A percentile compares a stretch with the other conserved stretches of the same genome.
These are phyloP conservation scores for Lepeophtheirus salmonis DNA, from an alignment of 1,140 invertebrate genomes.

Conservation along the genomic window DNA sequence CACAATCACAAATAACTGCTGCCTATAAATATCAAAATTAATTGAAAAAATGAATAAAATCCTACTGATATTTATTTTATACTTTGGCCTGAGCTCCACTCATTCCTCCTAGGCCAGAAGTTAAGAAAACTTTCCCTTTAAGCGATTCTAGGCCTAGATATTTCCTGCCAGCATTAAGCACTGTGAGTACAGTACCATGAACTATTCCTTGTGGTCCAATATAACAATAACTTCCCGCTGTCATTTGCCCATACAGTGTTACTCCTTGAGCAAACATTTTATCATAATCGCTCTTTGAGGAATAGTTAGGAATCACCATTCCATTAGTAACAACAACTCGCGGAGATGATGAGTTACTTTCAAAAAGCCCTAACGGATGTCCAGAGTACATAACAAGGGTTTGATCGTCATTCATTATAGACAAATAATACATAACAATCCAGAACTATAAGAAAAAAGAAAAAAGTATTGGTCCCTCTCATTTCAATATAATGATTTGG, in stretches of 20 bases:
- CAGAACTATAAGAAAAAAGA: constrained; percentile 34
- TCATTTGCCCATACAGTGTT: constrained; percentile 39
- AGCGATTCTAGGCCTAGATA: constrained; percentile 35
- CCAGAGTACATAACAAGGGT: constrained; percentile 46
- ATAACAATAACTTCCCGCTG: constrained; percentile 46
- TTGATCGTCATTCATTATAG: constrained; percentile 38
- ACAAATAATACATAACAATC: constrained; percentile 40
- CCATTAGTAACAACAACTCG: constrained; percentile 47
- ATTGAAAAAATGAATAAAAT: not conserved
- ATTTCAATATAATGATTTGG: not conserved
- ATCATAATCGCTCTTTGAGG: constrained; percentile 33
- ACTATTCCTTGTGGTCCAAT: constrained; percentile 39
- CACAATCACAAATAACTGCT: constrained; percentile 41
- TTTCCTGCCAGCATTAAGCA: constrained; percentile 43
- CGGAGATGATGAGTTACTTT: constrained; percentile 33
- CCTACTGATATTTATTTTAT: not conserved
- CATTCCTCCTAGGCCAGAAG: constrained; percentile 48
- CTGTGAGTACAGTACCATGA: constrained; percentile 29
- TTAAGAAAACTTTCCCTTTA: constrained; percentile 40
- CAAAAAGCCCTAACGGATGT: constrained; percentile 45
- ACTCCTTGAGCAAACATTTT: constrained; percentile 42
- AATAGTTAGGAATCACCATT: constrained; percentile 50
- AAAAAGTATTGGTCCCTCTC: too few relatives aligned
- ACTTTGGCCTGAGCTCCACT: constrained; percentile 44
- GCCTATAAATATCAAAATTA: constrained; percentile 25